phyloP scores from a whole-genome alignment of 2,113 vertebrate species.

The Poicephalus meyeri region DNA sequence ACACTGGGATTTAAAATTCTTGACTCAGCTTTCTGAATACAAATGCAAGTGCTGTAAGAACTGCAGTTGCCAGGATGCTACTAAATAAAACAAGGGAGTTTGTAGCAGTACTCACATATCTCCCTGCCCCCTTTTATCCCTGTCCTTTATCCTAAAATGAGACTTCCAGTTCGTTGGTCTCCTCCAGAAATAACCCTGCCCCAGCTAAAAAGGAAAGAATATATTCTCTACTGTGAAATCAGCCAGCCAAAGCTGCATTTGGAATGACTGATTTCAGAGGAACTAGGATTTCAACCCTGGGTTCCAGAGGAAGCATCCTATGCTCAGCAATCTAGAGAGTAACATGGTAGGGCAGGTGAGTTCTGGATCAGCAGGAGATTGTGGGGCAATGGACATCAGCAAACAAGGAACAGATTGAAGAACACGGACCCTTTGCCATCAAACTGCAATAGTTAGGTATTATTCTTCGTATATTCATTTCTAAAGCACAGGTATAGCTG shows the following conservation, averaged over 20 bases:
- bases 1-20: conserved; percentile 54
- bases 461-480: background rate
- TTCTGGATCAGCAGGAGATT: background rate
- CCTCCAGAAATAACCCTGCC: background rate
- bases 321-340: background rate
- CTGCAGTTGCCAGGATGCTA: background rate
- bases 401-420: background rate
- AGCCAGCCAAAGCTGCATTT: background rate
- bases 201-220: background rate
- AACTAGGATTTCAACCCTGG: background rate
- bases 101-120: background rate
- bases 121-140: background rate
- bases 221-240: background rate
- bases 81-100: background rate
- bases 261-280: background rate
- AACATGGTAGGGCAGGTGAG: accelerated
- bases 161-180: background rate
- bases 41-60: conserved; percentile 38
- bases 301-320: background rate
- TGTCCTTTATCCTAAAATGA: background rate
- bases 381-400: background rate
- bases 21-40: conserved; percentile 60
- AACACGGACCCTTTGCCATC: background rate
- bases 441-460: background rate
- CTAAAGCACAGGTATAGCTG: background rate